A percentile compares a stretch with the other conserved stretches of the same genome.
Conservation (phyloP, 1,140 invertebrate species). For the Drosophila dunni region DNA sequence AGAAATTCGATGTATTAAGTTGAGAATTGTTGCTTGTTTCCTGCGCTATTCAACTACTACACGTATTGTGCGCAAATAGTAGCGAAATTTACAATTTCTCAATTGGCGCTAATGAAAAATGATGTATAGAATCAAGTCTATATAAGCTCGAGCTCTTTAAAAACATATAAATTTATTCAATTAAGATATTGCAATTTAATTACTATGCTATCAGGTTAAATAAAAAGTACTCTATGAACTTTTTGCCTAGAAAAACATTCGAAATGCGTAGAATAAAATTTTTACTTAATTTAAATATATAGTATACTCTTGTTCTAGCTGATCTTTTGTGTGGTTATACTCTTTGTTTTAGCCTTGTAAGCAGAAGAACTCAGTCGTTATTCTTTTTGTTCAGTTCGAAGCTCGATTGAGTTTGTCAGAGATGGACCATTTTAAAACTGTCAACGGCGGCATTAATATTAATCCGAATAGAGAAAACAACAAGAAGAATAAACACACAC, state of each 20-base stretch:
- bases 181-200: background rate
- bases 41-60: conserved; percentile 10
- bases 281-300: background rate
- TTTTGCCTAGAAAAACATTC: no score
- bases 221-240: no score
- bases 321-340: conserved; percentile 12
- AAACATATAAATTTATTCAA: conserved; percentile 30
- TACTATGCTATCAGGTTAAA: no score
- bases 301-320: conserved; percentile 10
- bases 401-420: conserved; percentile 24
- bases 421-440: conserved; percentile 70
- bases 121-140: conserved; percentile 5
- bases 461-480: conserved; percentile 45
- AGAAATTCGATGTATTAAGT: conserved; percentile 20
- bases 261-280: no score
- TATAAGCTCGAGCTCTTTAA: conserved; percentile 14
- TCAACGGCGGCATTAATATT: conserved; percentile 76
- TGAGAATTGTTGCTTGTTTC: background rate
- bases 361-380: conserved; percentile 23
- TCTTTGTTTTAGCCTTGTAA: conserved; percentile 25
- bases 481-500: conserved; percentile 11
- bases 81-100: conserved; percentile 36
- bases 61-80: background rate
- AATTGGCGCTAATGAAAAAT: conserved; percentile 7
- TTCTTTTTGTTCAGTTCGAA: conserved; percentile 8